Evolutionary conservation across 2,113 vertebrate genomes (phyloP), one percentile per base, ranked within the genome.

Genomic region (Clinocottus analis): DNA sequence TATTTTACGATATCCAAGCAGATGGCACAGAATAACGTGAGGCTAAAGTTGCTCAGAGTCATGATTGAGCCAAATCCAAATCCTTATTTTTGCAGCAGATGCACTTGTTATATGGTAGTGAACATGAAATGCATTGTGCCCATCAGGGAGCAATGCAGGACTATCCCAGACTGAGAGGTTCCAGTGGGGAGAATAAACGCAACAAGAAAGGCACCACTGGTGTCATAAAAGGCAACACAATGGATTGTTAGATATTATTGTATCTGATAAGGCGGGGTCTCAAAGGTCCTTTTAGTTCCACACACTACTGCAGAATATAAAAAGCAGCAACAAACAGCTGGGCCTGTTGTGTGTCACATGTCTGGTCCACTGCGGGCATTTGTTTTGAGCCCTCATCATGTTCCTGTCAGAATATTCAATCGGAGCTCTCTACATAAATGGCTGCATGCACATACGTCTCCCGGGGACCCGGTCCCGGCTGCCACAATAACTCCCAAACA

Each of bases 311-410:
- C 73, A 55, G 75, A 53, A 66, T 71, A 69, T 58, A 81, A 23
- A 78, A 76, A 69, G 53, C 12, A 45, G 29, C 62, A 66, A 41
- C 70, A 65, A 64, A 11, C 63, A 11, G 72, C 77, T 39, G 55
- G 37, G 31, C 51, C 62, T 63, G 43, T 2, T 74, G 64, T 74
- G 72, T 70, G 49, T 68, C 65, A 75, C 77, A 37, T 39, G 75
- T 73, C 84, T 64, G 59, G 39, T 77, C 85, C 86, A 91, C 89
- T 89, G 91, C 87, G 86, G 86, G 80, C 74, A 81, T 87, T 82
- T 86, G 71, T 88, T 76, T 74, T 77, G 79, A 60, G 81, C 79
- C 51, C 81, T 79, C 73, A 14, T 27, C 25, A 37, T 80, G 86
- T 79, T 74, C 71, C 53, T 75, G 72, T 73, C 79, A 79, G 56